Evolutionary conservation across 1,140 invertebrate genomes (phyloP), one percentile per base, ranked within the genome.

Genomic region (Penaeus vannamei): DNA sequence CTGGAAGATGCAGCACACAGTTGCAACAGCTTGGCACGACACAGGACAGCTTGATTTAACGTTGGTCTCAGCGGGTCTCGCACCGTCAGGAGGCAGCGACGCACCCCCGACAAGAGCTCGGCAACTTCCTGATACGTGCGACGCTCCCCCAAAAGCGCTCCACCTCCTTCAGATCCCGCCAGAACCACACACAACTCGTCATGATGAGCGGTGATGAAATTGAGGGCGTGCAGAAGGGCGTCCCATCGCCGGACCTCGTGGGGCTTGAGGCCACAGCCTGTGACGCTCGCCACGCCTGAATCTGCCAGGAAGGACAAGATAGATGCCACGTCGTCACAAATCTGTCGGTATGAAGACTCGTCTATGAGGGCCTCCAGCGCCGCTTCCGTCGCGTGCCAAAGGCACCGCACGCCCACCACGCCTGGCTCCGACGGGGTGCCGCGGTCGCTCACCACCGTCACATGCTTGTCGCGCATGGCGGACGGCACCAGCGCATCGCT

Each of bases 1-100:
- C 26, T 86, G 76, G 91, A 81, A 23, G 91, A 86, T 19, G 91
- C 69, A 59, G 91, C 86, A 64, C 91, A 91, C 60, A 91, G 82
- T 29, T 91, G 91, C 62, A 91, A 86, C 22, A 91, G 91, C 83
- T 91, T 91, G 8, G 91, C 88, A 14, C 91, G 81, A 64, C 91
- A 91, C 62, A 91, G 61, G 36, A 91, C 91, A 12, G 91, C 91
- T 62, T 91, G 91, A 80, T 91, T 91, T 23, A 91, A 86, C 20
- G 91, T 91, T 4, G 91, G 91, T 20, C 91, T 77, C 64, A 81
- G 64, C 5, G 82, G 62, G 76, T 90, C 91, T n/a, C 91, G 66
- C 46, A 91, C 89, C 83, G 88, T 91, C 91, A 82, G 84, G 46
- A 91, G 86, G 36, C 91, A 91, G 26, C 89, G 84, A 59, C 86